Conservation (phyloP, 2,797 vertebrate genomes). For the Choloepus didactylus region DNA sequence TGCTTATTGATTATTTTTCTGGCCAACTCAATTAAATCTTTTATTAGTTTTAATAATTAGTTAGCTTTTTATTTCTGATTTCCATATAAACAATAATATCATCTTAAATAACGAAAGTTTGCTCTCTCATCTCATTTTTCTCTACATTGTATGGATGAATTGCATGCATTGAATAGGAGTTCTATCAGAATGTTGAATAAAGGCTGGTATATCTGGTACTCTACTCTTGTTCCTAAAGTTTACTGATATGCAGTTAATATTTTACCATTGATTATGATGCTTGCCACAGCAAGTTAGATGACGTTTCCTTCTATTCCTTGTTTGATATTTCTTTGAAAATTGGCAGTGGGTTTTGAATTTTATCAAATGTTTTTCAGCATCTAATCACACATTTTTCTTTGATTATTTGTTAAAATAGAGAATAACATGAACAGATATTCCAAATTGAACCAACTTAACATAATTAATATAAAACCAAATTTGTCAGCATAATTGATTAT, state of each 20-base stretch:
- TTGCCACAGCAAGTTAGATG: not conserved
- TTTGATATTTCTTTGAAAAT: slow-evolving; percentile 9
- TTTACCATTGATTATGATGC: not conserved
- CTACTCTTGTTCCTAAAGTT: not conserved
- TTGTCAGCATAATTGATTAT: not conserved
- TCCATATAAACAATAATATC: not conserved
- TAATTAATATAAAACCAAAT: not conserved
- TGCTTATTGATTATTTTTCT: slow-evolving; percentile 35
- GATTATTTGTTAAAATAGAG: not conserved
- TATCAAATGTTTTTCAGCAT: not conserved
- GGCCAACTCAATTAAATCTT: not conserved
- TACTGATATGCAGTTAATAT: not conserved
- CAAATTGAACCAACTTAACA: not conserved
- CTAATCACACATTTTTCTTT: not conserved
- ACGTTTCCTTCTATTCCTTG: not conserved
- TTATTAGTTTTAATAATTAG: not conserved
- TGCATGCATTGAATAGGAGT: not conserved
- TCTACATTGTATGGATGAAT: not conserved
- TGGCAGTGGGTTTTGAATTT: not conserved
- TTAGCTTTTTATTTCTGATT: slow-evolving; percentile 3
- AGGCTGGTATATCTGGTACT: not conserved
- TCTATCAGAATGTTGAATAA: not conserved
- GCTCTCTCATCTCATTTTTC: not conserved
- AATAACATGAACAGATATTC: not conserved
- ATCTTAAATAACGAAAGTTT: slow-evolving; percentile 22